Conservation (phyloP, 2,797 vertebrate genomes). For the Gymnothorax javanicus region DNA sequence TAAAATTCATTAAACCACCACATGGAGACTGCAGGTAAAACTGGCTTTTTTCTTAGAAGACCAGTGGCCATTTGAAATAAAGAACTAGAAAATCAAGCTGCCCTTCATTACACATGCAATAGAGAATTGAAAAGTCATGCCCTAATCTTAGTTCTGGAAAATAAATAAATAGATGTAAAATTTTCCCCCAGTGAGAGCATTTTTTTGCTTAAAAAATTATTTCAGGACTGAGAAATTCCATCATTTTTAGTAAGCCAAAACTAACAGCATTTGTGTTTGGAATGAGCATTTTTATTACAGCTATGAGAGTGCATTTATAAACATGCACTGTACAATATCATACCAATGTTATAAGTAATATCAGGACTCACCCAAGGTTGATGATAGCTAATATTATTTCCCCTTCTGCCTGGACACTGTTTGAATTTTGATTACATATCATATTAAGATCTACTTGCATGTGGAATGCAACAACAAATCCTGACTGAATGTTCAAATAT, state of each 20-base stretch:
- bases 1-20: background rate
- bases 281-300: background rate
- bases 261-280: background rate
- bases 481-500: constrained; percentile 19
- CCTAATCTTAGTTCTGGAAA: background rate
- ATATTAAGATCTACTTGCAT: background rate
- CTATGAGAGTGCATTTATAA: background rate
- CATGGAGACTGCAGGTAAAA: background rate
- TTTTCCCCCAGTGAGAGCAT: background rate
- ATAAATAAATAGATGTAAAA: background rate
- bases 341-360: background rate
- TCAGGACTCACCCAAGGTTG: background rate
- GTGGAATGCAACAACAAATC: background rate
- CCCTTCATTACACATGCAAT: background rate
- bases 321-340: background rate
- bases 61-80: no score
- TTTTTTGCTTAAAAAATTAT: background rate
- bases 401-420: constrained; percentile 9
- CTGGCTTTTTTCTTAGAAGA: background rate
- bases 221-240: background rate
- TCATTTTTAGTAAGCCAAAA: background rate
- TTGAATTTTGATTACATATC: constrained; percentile 18
- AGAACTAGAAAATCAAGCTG: background rate
- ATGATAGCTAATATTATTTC: constrained; percentile 6
- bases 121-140: background rate